These are phyloP conservation scores for Onychomys leucogaster DNA, from an alignment of 2,797 vertebrate genomes.

Conservation along the genomic window DNA sequence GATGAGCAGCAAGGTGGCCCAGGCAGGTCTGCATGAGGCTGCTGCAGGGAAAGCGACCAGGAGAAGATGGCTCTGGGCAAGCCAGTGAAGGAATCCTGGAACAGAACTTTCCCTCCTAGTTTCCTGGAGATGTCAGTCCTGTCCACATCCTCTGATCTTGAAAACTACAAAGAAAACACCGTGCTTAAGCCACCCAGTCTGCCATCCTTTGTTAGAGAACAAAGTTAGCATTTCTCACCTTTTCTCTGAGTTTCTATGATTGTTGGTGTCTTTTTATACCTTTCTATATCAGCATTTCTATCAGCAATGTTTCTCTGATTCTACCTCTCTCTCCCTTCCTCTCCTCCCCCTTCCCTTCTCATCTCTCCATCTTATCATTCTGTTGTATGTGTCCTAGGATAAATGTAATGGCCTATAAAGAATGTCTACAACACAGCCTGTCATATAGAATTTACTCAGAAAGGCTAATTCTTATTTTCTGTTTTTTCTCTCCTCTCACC, in stretches of 20 bases:
- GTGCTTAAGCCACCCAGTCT: background rate
- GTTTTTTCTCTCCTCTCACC: no score
- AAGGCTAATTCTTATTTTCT: background rate
- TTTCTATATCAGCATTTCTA: background rate
- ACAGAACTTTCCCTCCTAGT: background rate
- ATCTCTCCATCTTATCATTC: no score
- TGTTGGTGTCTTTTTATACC: background rate
- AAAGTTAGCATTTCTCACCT: background rate
- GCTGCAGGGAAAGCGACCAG: rapidly evolving
- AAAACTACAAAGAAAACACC: background rate
- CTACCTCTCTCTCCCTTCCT: background rate
- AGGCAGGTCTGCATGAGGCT: background rate
- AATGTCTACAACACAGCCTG: background rate
- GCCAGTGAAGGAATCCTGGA: background rate
- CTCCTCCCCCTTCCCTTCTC: rapidly evolving
- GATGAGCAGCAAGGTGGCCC: conserved; percentile 72
- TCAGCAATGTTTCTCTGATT: background rate
- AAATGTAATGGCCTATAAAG: background rate
- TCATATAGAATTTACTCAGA: background rate
- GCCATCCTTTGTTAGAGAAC: background rate
- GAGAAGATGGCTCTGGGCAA: background rate
- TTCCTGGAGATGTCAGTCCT: background rate
- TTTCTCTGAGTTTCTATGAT: background rate
- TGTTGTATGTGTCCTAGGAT: background rate
- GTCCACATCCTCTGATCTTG: background rate